Evolutionary conservation across 2,797 vertebrate genomes (phyloP), one percentile per base, ranked within the genome.

Genomic region (Phoebastria nigripes): DNA sequence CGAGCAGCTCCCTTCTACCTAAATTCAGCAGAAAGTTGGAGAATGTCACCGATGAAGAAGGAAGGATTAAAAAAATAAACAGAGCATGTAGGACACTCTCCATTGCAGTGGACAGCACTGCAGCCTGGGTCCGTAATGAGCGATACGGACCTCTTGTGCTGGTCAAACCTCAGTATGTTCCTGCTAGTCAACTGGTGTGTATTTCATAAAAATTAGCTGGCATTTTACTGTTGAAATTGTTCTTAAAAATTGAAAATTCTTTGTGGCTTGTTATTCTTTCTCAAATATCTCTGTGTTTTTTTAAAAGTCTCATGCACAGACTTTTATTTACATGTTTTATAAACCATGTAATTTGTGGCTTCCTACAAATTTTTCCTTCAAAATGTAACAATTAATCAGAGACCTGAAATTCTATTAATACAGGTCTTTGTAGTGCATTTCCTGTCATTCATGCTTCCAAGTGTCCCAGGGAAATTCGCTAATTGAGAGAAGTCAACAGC

Each of bases 351-450:
- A 82, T 92, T 83, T 72, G 42, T 85, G 47, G 26, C n/a, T 96
- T 95, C 79, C 94, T 62, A 83, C 33, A 82, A 63, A 9, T 39
- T 88, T 94, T 96, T 49, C 80, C 55, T 83, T 83, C 42, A 91
- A 95, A 96, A 84, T 51, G 20, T 49, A 91, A 52, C 39, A 82
- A 86, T 90, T 93, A 90, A 95, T 93, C 74, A 90, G 52, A 94
- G 22, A 82, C 19, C 15, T 74, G 21, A 19, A 93, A 80, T 71
- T n/a, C 28, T 91, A 31, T 78, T 93, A 65, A 67, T 46, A 72
- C 15, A 65, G n/a, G 39, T 70, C 21, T 85, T 92, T 86, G 33
- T 54, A 69, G 49, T 39, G 44, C 10, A 35, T 82, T 49, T 93
- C 51, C 61, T 95, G 42, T 80, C 39, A 65, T 59, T 52, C 51